Evolutionary conservation across 1,140 invertebrate species (phyloP).

Genomic region (Rhagoletis zephyria): DNA sequence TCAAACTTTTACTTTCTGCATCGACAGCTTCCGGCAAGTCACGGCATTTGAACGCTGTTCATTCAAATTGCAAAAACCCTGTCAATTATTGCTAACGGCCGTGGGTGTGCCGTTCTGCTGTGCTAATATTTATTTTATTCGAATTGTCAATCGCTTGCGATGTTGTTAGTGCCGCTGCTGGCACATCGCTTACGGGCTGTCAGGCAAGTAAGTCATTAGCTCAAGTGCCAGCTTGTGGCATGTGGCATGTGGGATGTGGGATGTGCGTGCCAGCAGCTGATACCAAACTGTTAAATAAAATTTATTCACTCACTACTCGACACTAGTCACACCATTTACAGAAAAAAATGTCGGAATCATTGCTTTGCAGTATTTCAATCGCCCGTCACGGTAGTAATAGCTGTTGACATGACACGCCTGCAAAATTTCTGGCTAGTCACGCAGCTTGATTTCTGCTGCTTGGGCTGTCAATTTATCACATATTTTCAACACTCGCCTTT

Average conservation of each 20-base stretch:
- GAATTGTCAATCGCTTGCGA: not conserved
- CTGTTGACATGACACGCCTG: conserved; percentile 36
- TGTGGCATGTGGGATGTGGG: not conserved
- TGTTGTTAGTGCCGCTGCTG: not conserved
- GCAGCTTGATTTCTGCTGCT: not conserved
- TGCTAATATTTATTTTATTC: not conserved
- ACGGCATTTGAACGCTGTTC: not conserved
- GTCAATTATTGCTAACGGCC: not conserved
- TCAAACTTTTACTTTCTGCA: not conserved
- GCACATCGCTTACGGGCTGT: not conserved
- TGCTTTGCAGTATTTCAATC: not conserved
- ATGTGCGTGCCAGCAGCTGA: not conserved
- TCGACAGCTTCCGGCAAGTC: conserved; percentile 14
- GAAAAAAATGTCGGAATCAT: conserved; percentile 9
- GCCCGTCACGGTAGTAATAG: not conserved
- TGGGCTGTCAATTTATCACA: not conserved
- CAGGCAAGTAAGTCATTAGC: not conserved
- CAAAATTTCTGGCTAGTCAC: not conserved
- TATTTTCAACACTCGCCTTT: not conserved
- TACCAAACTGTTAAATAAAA: not conserved
- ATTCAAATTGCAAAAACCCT: not conserved
- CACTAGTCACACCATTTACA: not conserved
- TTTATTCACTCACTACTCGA: not conserved
- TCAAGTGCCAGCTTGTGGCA: not conserved
- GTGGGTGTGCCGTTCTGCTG: not conserved